Conservation (phyloP, 2,113 vertebrate species). For the Nothoprocta pentlandii region DNA sequence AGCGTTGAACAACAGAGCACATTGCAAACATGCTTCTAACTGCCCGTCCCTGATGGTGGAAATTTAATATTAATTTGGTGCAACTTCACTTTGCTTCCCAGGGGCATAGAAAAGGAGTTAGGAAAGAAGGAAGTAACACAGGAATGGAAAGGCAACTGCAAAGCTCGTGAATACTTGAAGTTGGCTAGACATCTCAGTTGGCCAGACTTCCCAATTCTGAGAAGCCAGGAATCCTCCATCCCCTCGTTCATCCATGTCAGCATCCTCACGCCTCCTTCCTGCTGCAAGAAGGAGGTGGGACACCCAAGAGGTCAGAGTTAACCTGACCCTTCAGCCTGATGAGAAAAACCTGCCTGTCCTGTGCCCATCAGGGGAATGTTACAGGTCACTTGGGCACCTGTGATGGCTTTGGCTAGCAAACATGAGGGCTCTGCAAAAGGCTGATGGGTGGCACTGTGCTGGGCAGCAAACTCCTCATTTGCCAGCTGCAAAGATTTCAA, state of each 20-base stretch:
- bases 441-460: not conserved
- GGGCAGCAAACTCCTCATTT: not conserved
- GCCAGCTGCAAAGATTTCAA: not conserved
- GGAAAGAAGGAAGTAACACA: not conserved
- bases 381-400: not conserved
- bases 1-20: not conserved
- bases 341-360: not conserved
- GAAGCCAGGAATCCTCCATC: not conserved
- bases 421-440: not conserved
- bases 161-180: not conserved
- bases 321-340: not conserved
- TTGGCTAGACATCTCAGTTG: not conserved
- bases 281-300: not conserved
- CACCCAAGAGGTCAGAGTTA: not conserved
- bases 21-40: not conserved
- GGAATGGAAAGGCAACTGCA: not conserved
- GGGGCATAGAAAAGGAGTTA: not conserved
- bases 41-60: not conserved
- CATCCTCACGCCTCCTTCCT: not conserved
- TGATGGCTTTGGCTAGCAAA: not conserved
- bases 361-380: not conserved
- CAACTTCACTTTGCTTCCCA: not conserved
- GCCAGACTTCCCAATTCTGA: not conserved
- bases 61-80: not conserved
- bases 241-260: not conserved